Base-by-base conservation (phyloP, 1,140 invertebrate species). In the Listronotus oregonensis region DNA sequence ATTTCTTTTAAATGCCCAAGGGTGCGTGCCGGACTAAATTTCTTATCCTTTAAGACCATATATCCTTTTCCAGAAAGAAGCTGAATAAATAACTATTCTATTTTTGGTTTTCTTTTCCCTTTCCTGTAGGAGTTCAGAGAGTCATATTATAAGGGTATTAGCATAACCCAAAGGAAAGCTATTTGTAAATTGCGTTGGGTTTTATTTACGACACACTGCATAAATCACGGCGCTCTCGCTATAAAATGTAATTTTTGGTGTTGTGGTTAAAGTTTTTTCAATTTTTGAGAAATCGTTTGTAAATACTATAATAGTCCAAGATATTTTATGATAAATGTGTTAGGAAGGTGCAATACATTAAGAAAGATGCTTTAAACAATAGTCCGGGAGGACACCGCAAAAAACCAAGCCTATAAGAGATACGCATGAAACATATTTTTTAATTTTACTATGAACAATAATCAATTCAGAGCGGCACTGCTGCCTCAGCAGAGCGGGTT, bases 1-100 rank as follows among this genome's bases (percentile, higher is more conserved):
- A 66, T 66, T 57, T 66, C 64, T 50, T 66, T 66, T 60, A 66
- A 66, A 66, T 60, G 58, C 64, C 64, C 64, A 55, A 66, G 64
- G 64, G 64, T 61, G 56, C 58, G 58, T 61, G 64, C 57, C 50
- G 58, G 58, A 66, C 64, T 54, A 50, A 57, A 66, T 66, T 66
- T 66, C 57, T 66, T 66, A 60, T 66, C 64, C 64, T 66, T 60
- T 60, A 54, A 66, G 64, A 55, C 64, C 64, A 55, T 66, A 66
- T 66, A 66, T 66, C 64, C 57, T 66, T 66, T 50, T 15, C 49
- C 44, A 40, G 56, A 55, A 66, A 66, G 51, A 39, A 66, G 37
- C 57, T 55, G 57, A 61, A 66, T 60, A 60, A 66, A 66, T 61
- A 66, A 66, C 64, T 66, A 66, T 66, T n/a, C 64, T 61, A 66